Evolutionary conservation across 1,140 invertebrate genomes (phyloP), one percentile per base, ranked within the genome.

Genomic region (Contarinia nasturtii): DNA sequence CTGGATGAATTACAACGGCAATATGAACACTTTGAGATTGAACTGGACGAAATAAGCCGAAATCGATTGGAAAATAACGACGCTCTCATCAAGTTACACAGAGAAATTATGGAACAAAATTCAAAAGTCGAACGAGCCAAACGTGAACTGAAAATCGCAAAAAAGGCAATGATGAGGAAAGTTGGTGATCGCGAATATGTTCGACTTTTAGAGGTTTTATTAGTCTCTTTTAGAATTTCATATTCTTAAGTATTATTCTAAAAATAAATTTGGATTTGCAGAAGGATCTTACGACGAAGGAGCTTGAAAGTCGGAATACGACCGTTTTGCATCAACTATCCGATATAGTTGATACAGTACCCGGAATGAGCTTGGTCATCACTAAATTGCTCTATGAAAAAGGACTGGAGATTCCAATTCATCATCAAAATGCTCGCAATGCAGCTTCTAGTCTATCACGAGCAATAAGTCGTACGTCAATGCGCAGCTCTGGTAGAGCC

Each of bases 291-390:
- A 58, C 56, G 44, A 54, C 54, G 43, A 67, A 54, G 54, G 67
- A 63, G 46, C 56, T 52, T 45, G 61, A 55, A 56, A 54, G 51
- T 40, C 63, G 50, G 36, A 67, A 70, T 49, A 55, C 54, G 12
- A 57, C 54, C 47, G 60, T 57, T 1, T 45, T 68, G 2, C 61
- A 67, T 40, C 51, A 61, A 44, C 41, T 71, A 8, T 46, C 54
- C 7, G 64, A 67, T 42, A 55, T 68, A 47, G 54, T 59, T 19
- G 51, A 51, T 17, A 15, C 20, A 5, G n/a, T 44, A 22, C 21
- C 22, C 12, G 43, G 43, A 8, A 52, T 48, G 20, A 61, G 46
- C 48, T 47, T 41, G 14, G 37, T 59, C 15, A 55, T 63, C 10
- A 53, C 59, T 34, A 38, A 52, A 22, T 50, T 47, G 20, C 48